Evolutionary conservation across 2,888 invertebrate species (phyloP).

Genomic region (Oxycera nigricornis): DNA sequence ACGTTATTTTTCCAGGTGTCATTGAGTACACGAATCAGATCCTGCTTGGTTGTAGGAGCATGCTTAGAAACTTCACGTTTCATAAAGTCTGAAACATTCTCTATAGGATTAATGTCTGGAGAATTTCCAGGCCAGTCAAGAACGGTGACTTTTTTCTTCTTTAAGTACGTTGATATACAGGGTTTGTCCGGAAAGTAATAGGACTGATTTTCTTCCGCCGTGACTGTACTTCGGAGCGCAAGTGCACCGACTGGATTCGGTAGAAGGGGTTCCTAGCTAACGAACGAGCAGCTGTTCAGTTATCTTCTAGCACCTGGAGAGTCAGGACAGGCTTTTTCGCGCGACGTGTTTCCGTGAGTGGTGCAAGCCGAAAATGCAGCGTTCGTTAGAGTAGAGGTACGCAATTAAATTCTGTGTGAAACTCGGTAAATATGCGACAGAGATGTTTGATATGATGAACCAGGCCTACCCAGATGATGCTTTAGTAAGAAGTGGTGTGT

Average conservation of each 20-base stretch:
- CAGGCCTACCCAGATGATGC: slow-evolving; percentile 22
- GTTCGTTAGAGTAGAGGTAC: no score
- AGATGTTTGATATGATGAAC: slow-evolving; percentile 13
- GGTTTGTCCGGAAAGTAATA: slow-evolving; percentile 11
- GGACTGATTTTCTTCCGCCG: slow-evolving; percentile 16
- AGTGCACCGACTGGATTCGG: slow-evolving; percentile 12
- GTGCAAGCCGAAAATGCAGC: slow-evolving; percentile 18
- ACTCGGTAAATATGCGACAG: not conserved
- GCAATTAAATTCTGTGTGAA: slow-evolving; percentile 3
- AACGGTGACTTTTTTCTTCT: no score
- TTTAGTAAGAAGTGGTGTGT: not conserved
- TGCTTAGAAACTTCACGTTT: no score
- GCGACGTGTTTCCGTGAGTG: slow-evolving; percentile 12
- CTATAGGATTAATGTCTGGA: no score
- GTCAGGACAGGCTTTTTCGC: not conserved
- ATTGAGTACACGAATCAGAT: no score
- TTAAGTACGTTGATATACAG: no score
- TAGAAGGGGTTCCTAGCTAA: slow-evolving; percentile 18
- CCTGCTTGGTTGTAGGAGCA: no score
- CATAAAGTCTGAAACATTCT: no score
- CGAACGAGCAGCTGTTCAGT: slow-evolving; percentile 1
- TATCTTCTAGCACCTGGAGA: slow-evolving; percentile 11
- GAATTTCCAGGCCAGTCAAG: no score
- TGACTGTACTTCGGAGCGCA: slow-evolving; percentile 8
- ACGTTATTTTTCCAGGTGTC: no score